Percentiles rank a stretch among this genome's conserved stretches.
Conservation (phyloP, 2,797 vertebrate species). For the Notamacropus eugenii region DNA sequence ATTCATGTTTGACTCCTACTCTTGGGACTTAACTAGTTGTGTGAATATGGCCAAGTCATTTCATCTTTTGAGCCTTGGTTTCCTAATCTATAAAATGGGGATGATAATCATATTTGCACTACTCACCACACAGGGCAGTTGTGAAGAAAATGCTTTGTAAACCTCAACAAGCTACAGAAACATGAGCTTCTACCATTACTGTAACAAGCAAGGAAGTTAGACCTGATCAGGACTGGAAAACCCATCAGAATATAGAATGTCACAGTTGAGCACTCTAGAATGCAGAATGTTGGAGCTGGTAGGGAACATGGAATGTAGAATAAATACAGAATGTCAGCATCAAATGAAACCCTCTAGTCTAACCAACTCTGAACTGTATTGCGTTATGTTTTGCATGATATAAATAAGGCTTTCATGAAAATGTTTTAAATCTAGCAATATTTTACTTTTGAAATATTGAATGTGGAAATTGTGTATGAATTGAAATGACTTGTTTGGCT, state of each 20-base stretch:
- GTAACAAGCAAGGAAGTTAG: not conserved
- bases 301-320: not conserved
- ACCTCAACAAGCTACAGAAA: not conserved
- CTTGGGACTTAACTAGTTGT: not conserved
- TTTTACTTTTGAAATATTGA: not conserved
- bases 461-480: not conserved
- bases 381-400: not conserved
- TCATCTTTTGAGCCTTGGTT: not conserved
- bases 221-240: not conserved
- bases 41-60: not conserved
- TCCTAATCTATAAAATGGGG: not conserved
- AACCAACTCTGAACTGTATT: not conserved
- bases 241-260: not conserved
- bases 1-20: not conserved
- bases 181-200: not conserved
- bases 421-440: not conserved
- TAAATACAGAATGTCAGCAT: not conserved
- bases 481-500: not conserved
- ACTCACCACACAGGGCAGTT: not conserved
- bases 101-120: not conserved
- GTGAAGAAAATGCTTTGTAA: not conserved
- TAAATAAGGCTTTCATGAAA: not conserved
- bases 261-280: not conserved
- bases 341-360: not conserved
- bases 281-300: not conserved